Percentiles rank a stretch among this genome's conserved stretches.
These are phyloP conservation scores for Trachymyrmex septentrionalis DNA, from an alignment of 1,140 invertebrate genomes.

Conservation along the genomic window DNA sequence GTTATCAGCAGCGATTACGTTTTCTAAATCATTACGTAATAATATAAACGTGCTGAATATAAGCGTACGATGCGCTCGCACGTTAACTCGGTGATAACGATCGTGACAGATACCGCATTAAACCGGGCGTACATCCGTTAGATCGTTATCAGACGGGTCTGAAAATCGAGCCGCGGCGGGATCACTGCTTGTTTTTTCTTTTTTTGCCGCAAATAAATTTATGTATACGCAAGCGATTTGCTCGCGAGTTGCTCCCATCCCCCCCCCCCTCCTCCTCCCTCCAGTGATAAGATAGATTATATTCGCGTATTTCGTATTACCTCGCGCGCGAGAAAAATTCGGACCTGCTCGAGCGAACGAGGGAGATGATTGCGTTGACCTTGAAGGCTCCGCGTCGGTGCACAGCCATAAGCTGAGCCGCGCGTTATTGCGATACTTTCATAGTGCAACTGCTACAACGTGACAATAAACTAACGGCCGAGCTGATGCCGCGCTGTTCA, in stretches of 20 bases:
- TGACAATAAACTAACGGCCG: slow-evolving; percentile 72
- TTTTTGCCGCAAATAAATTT: slow-evolving; percentile 69
- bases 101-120: slow-evolving; percentile 60
- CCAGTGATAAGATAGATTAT: slow-evolving; percentile 64
- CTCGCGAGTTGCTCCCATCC: too few relatives aligned
- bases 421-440: slow-evolving; percentile 73
- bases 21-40: slow-evolving; percentile 39
- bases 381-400: slow-evolving; percentile 74
- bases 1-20: slow-evolving; percentile 17
- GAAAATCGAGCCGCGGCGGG: slow-evolving; percentile 18
- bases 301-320: slow-evolving; percentile 61
- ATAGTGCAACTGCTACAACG: slow-evolving; percentile 60
- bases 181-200: slow-evolving; percentile 38
- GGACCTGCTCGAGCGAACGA: slow-evolving; percentile 72
- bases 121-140: slow-evolving; percentile 64
- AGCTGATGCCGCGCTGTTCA: slow-evolving; percentile 81
- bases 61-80: slow-evolving; percentile 33
- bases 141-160: slow-evolving; percentile 66
- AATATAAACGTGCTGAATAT: slow-evolving; percentile 41
- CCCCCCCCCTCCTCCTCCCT: background rate
- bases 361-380: slow-evolving; percentile 78
- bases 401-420: slow-evolving; percentile 70
- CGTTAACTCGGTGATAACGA: slow-evolving; percentile 56
- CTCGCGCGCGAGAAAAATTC: slow-evolving; percentile 64
- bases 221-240: slow-evolving; percentile 47